Evolutionary conservation across 37 sponge, comb jelly and placozoan genomes (phyloP).

Genomic region (Theonella swinhoei): DNA sequence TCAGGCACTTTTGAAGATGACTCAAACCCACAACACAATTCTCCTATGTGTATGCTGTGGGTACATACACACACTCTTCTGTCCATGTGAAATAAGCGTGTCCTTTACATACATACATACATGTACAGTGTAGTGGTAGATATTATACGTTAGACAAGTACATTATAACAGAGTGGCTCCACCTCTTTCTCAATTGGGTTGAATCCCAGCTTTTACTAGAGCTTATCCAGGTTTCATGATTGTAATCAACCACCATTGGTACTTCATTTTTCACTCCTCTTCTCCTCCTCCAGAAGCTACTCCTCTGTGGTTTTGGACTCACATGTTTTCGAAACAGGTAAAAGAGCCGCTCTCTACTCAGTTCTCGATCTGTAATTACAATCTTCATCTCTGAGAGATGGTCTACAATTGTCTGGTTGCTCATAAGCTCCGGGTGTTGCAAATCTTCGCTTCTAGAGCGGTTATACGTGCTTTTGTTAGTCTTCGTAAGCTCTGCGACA

Average conservation of each 20-base stretch:
- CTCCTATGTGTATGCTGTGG: too few relatives aligned
- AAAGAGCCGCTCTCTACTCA: conserved; percentile 49
- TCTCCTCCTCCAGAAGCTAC: background rate
- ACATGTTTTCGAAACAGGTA: conserved; percentile 64
- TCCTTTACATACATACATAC: too few relatives aligned
- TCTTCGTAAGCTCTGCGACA: background rate
- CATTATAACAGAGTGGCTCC: too few relatives aligned
- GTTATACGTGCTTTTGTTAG: background rate
- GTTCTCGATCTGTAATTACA: conserved; percentile 14
- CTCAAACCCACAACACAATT: too few relatives aligned
- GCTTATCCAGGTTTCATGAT: background rate
- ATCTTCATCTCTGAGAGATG: conserved; percentile 32
- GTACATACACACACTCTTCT: too few relatives aligned
- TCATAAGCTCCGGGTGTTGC: conserved; percentile 57
- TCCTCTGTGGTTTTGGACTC: conserved; percentile 61
- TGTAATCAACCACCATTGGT: conserved; percentile 21
- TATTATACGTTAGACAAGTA: too few relatives aligned
- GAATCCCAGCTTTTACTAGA: background rate
- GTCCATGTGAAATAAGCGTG: too few relatives aligned
- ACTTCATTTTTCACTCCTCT: too few relatives aligned
- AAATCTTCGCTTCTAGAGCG: background rate
- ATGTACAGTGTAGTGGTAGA: too few relatives aligned
- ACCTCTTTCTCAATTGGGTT: too few relatives aligned
- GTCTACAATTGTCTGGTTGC: conserved; percentile 1
- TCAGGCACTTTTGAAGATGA: too few relatives aligned